A percentile compares a stretch with the other conserved stretches of the same genome.
These are phyloP conservation scores for Acridotheres tristis DNA, from an alignment of 2,797 vertebrate species.

Conservation along the genomic window DNA sequence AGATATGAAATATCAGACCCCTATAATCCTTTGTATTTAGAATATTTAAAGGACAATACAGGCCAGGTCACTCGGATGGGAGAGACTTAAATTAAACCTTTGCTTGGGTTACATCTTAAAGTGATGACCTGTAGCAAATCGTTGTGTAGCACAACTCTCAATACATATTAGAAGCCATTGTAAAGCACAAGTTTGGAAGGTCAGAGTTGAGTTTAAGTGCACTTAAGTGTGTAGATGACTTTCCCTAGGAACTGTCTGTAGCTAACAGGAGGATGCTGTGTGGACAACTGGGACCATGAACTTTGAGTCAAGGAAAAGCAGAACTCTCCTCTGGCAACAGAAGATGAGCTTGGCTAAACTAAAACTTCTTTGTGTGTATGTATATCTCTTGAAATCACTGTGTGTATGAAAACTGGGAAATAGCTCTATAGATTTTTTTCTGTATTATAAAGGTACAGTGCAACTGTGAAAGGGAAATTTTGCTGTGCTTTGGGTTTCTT, in stretches of 20 bases:
- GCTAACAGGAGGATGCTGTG: background rate
- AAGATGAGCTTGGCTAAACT: background rate
- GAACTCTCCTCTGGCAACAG: background rate
- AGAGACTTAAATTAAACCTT: background rate
- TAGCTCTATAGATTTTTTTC: background rate
- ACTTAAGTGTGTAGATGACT: background rate
- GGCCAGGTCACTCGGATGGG: fast-evolving
- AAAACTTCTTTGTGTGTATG: background rate
- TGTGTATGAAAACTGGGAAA: background rate
- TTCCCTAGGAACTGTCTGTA: background rate
- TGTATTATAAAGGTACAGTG: background rate
- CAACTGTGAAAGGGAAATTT: background rate
- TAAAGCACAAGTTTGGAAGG: background rate
- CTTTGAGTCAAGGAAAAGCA: background rate
- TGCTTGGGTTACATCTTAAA: background rate
- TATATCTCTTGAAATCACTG: background rate
- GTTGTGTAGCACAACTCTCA: background rate
- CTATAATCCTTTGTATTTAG: background rate
- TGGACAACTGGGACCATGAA: background rate
- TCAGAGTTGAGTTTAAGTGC: background rate
- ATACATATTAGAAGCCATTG: background rate
- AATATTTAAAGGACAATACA: background rate
- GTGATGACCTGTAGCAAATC: background rate
- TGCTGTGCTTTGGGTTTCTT: background rate
- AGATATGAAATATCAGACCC: background rate